These are phyloP conservation scores for Pseudochirops corinnae DNA, from an alignment of 2,797 vertebrate genomes.

Conservation along the genomic window DNA sequence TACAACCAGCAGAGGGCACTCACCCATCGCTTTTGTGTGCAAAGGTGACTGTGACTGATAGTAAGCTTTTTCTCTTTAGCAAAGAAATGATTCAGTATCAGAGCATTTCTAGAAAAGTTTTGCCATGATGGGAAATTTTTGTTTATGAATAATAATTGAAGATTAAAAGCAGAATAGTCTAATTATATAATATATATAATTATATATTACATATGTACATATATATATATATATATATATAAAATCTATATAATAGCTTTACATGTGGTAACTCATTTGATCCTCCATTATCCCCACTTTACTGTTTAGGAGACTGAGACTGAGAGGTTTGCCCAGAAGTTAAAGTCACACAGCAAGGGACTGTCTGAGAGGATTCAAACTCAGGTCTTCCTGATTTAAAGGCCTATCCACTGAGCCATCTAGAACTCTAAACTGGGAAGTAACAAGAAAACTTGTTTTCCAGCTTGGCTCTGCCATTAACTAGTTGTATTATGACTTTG, in stretches of 20 bases:
- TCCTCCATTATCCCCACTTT: not conserved
- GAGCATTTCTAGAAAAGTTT: not conserved
- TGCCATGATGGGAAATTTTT: not conserved
- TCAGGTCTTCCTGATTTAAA: not conserved
- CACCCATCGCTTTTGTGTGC: not conserved
- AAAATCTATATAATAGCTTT: not conserved
- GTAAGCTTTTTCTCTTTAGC: not conserved
- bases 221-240: too few relatives aligned
- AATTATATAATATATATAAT: too few relatives aligned
- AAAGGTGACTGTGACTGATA: not conserved
- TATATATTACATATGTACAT: too few relatives aligned
- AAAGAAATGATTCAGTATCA: not conserved
- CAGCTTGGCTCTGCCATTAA: not conserved
- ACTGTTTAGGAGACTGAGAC: not conserved
- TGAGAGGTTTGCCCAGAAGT: not conserved
- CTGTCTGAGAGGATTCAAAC: not conserved
- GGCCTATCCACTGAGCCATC: not conserved
- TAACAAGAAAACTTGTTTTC: not conserved
- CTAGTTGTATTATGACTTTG: not conserved
- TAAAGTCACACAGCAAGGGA: not conserved
- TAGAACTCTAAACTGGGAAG: not conserved
- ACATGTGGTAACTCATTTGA: not conserved
- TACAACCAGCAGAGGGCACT: slow-evolving; percentile 40
- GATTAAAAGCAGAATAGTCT: not conserved
- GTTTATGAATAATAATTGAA: not conserved